A percentile compares a stretch with the other conserved stretches of the same genome.
phyloP scores from a whole-genome alignment of 1,140 invertebrate genomes.

The Hermatobates lingyangjiaoensis region DNA sequence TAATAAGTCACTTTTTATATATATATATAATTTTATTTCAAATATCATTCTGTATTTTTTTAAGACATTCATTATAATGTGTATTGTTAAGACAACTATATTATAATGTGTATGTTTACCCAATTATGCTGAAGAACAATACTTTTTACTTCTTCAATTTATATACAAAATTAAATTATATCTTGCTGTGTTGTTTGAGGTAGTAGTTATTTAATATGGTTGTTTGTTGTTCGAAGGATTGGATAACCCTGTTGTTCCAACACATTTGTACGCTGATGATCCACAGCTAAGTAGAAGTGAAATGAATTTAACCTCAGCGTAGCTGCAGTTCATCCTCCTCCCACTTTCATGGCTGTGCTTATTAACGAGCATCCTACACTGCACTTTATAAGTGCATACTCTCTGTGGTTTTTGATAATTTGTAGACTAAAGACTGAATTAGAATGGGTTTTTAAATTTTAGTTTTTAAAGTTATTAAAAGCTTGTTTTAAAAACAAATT shows the following conservation, averaged over 20 bases:
- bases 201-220: not conserved
- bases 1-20: too few relatives aligned
- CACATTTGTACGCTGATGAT: slow-evolving; percentile 17
- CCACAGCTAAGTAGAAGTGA: slow-evolving; percentile 15
- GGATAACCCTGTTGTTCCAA: slow-evolving; percentile 14
- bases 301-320: slow-evolving; percentile 8
- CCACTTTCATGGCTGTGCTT: too few relatives aligned
- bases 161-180: not conserved
- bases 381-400: too few relatives aligned
- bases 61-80: not conserved
- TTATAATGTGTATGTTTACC: not conserved
- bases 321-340: too few relatives aligned
- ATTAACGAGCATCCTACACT: too few relatives aligned
- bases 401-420: too few relatives aligned
- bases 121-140: not conserved
- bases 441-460: too few relatives aligned
- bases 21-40: not conserved
- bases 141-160: not conserved
- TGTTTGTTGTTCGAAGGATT: slow-evolving; percentile 6
- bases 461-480: too few relatives aligned
- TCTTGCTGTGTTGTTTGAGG: not conserved
- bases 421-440: too few relatives aligned
- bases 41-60: not conserved
- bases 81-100: not conserved
- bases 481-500: too few relatives aligned